Evolutionary conservation across 2,113 vertebrate species (phyloP), one percentile per base, ranked within the genome.

Genomic region (Benitochromis conjunctus): DNA sequence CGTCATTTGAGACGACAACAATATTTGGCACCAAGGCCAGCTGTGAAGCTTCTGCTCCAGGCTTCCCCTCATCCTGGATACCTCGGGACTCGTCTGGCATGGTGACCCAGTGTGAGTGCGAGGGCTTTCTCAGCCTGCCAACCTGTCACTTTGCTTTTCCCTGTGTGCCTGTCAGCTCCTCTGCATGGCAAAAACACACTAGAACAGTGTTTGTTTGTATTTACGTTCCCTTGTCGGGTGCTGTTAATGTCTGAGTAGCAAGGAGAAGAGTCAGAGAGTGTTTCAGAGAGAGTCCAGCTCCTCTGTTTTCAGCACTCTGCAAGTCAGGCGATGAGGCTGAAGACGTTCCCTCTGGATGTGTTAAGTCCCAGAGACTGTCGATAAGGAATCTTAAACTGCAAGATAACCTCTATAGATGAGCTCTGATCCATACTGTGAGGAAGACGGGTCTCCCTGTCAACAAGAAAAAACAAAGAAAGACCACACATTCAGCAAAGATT

Each of bases 71-170:
- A 6, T 58, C 76, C 58, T 31, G 66, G 21, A 58, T 14, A 57
- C 34, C 55, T 16, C n/a, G 60, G 6, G 89, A 82, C 79, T 89
- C 26, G 7, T 88, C 90, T 41, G 90, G 86, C 93, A 93, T 94
- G 4, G 57, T 84, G 82, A 84, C 74, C 58, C 21, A 29, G 55
- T 31, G 26, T 41, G 9, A 54, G 29, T 10, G 36, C 13, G 21
- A 71, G 9, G 21, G 51, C 58, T 36, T 24, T 78, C 36, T 1
- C 53, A 5, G 10, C 79, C 78, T 56, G 9, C 57, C 41, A 7
- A 56, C 66, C 21, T 60, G 48, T 87, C 82, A 26, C 58, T 46
- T 51, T 62, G 41, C 11, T 56, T 48, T 69, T 38, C 26, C 60
- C 71, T 5, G 11, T 9, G 36, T 46, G 81, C 54, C 64, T 13